Percentiles rank a stretch among this genome's conserved stretches.
These are phyloP conservation scores for Alexandromys fortis DNA, from an alignment of 2,113 vertebrate species.

Conservation along the genomic window DNA sequence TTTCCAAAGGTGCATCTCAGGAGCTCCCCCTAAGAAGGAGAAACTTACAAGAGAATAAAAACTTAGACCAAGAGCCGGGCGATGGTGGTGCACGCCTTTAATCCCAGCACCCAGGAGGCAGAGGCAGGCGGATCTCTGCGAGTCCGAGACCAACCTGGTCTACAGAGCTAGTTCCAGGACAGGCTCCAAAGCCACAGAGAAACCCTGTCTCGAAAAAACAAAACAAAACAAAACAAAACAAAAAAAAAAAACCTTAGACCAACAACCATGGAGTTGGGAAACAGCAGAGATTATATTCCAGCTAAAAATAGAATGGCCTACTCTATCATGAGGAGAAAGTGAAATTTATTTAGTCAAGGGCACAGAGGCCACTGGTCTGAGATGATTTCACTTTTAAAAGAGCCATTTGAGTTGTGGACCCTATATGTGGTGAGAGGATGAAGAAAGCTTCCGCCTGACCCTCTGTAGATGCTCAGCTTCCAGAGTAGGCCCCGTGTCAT, in stretches of 20 bases:
- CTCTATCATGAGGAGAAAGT: conserved; percentile 60
- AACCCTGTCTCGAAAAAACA: too few relatives aligned
- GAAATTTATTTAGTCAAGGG: conserved; percentile 69
- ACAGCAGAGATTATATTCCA: conserved; percentile 60
- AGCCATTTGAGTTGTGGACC: conserved; percentile 35
- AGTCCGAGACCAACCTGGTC: too few relatives aligned
- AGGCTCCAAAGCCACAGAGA: too few relatives aligned
- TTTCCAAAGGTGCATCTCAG: conserved; percentile 42
- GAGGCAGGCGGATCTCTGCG: too few relatives aligned
- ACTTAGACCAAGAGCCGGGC: background rate
- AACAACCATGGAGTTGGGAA: background rate
- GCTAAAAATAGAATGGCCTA: conserved; percentile 76
- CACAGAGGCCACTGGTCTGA: conserved; percentile 49
- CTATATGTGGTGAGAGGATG: background rate
- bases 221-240: background rate
- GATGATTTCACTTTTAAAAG: conserved; percentile 67
- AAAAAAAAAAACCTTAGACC: conserved; percentile 36
- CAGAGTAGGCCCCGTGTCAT: background rate
- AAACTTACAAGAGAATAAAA: conserved; percentile 64
- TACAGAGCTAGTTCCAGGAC: too few relatives aligned
- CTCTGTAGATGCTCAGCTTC: background rate
- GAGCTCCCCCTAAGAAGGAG: background rate
- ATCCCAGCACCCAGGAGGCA: too few relatives aligned
- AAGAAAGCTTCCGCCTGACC: background rate
- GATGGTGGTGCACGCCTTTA: too few relatives aligned